Percentiles rank a stretch among this genome's conserved stretches.
These are phyloP conservation scores for Epinotia brunnichana DNA, from an alignment of 2,888 invertebrate species.

Conservation along the genomic window DNA sequence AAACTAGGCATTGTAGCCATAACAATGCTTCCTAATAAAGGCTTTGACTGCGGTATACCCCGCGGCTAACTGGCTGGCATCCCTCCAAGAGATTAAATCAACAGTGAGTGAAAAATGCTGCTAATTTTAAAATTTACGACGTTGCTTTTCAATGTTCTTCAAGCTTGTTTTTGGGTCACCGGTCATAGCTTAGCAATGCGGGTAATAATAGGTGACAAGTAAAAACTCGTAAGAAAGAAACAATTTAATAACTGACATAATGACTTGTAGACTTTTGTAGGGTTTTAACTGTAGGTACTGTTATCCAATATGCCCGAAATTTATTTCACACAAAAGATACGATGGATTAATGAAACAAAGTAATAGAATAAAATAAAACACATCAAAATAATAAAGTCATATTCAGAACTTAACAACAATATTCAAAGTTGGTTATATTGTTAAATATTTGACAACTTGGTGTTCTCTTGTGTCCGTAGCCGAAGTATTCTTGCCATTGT, in stretches of 20 bases:
- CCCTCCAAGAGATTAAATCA: slow-evolving; percentile 23
- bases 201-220: neutral
- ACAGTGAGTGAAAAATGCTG: slow-evolving; percentile 21
- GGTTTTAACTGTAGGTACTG: too few species aligned
- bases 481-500: neutral
- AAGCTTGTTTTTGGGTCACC: slow-evolving; percentile 15
- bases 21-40: neutral
- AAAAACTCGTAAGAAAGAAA: too few species aligned
- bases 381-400: too few species aligned
- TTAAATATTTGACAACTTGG: neutral
- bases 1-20: neutral
- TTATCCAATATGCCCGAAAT: neutral
- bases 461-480: neutral
- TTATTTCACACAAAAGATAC: neutral
- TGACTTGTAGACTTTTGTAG: neutral
- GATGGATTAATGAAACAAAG: too few species aligned
- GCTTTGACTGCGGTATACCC: slow-evolving; percentile 11
- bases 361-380: too few species aligned
- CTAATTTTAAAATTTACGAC: slow-evolving; percentile 13
- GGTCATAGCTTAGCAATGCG: neutral
- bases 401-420: neutral
- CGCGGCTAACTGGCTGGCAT: slow-evolving; percentile 9
- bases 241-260: too few species aligned
- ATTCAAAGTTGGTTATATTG: neutral
- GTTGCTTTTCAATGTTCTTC: neutral